phyloP scores from a whole-genome alignment of 2,888 invertebrate genomes.

The Drosophila vallismaia region DNA sequence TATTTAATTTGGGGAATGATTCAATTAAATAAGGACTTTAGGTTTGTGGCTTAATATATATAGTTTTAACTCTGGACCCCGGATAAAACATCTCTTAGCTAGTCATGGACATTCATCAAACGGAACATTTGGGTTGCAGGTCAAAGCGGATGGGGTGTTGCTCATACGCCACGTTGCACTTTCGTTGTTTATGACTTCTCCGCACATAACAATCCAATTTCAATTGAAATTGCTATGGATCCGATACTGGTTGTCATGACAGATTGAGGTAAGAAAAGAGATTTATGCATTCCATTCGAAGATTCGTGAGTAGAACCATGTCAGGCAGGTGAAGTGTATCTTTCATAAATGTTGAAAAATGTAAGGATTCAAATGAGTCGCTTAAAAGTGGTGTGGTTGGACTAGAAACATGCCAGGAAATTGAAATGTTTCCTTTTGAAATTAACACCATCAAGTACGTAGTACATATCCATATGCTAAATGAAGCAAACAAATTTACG shows the following conservation, averaged over 20 bases:
- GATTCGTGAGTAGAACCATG: not conserved
- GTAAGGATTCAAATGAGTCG: not conserved
- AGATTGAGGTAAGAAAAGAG: not conserved
- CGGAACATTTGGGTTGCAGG: not conserved
- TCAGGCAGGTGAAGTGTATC: not conserved
- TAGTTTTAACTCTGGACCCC: not conserved
- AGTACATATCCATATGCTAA: slow-evolving; percentile 1
- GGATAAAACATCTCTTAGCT: not conserved
- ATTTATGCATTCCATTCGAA: slow-evolving; percentile 2
- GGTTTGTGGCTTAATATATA: slow-evolving; percentile 1
- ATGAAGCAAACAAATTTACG: slow-evolving; percentile 8
- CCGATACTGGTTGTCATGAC: slow-evolving; percentile 11
- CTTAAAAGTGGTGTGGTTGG: not conserved
- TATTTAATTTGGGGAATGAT: slow-evolving; percentile 1
- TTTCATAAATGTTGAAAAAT: not conserved
- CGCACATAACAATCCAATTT: slow-evolving; percentile 12
- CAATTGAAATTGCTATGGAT: slow-evolving; percentile 5
- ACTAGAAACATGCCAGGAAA: slow-evolving; percentile 8
- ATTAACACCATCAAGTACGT: slow-evolving; percentile 22
- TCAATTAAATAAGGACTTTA: not conserved
- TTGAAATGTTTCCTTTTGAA: slow-evolving; percentile 16
- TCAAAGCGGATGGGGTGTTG: not conserved
- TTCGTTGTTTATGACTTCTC: slow-evolving; percentile 12
- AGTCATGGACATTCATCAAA: slow-evolving; percentile 1
- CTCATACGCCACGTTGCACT: slow-evolving; percentile 21